Evolutionary conservation across 2,888 invertebrate genomes (phyloP).

Genomic region (Charanyca ferruginea): DNA sequence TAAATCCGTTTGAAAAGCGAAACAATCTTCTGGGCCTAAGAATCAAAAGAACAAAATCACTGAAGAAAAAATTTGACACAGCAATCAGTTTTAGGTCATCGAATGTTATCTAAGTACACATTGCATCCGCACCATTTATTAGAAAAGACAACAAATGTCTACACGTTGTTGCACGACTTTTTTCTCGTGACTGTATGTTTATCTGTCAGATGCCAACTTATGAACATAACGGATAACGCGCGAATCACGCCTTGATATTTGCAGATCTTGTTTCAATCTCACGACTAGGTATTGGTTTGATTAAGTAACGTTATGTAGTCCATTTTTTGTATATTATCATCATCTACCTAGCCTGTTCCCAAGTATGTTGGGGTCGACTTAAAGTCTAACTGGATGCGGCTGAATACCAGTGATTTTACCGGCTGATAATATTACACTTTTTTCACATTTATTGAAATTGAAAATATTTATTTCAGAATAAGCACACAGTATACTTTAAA

Average conservation of each 20-base stretch:
- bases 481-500: too few relatives aligned
- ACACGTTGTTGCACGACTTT: conserved; percentile 35
- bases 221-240: conserved; percentile 52
- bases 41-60: too few relatives aligned
- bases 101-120: background rate
- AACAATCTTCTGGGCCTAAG: too few relatives aligned
- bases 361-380: too few relatives aligned
- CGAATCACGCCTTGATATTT: conserved; percentile 68
- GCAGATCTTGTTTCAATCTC: conserved; percentile 57
- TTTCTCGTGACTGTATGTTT: conserved; percentile 63
- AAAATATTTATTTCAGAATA: too few relatives aligned
- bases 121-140: conserved; percentile 23
- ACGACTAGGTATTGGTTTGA: conserved; percentile 54
- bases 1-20: too few relatives aligned
- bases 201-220: conserved; percentile 50
- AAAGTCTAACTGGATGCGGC: too few relatives aligned
- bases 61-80: too few relatives aligned
- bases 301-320: conserved; percentile 21
- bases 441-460: too few relatives aligned
- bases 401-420: too few relatives aligned
- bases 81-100: background rate
- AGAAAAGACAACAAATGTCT: conserved; percentile 37
- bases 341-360: too few relatives aligned
- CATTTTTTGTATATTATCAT: background rate
- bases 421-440: too few relatives aligned